phyloP scores from a whole-genome alignment of 2,797 vertebrate genomes.

The Lacerta agilis region DNA sequence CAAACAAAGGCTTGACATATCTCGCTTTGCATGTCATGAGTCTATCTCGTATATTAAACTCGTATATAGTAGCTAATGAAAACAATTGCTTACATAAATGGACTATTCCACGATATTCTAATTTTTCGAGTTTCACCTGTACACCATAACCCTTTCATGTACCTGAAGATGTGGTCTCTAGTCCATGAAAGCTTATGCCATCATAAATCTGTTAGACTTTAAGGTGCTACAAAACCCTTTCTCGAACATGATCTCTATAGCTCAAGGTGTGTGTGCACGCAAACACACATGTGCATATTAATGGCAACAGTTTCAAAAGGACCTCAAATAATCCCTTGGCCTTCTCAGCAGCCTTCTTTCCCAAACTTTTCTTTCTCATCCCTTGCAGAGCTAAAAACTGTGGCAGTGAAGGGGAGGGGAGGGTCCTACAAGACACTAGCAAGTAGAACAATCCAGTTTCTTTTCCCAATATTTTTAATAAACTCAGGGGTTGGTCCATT shows the following conservation, averaged over 20 bases:
- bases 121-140: too few species aligned
- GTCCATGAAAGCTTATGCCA: not conserved
- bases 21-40: too few species aligned
- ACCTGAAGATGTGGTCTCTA: not conserved
- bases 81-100: too few species aligned
- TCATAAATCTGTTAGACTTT: not conserved
- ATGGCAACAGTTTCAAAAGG: not conserved
- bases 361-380: not conserved
- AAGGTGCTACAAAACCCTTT: not conserved
- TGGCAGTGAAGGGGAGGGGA: not conserved
- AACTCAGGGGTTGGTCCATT: not conserved
- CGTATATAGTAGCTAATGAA: too few species aligned
- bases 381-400: not conserved
- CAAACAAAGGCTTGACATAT: too few species aligned
- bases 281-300: too few species aligned
- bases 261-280: too few species aligned
- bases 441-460: not conserved
- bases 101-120: too few species aligned
- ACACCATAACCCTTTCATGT: not conserved
- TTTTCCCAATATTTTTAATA: slow-evolving; percentile 9
- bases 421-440: not conserved
- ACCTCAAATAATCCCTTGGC: not conserved
- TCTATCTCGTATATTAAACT: too few species aligned
- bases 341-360: not conserved
- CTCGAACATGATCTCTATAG: not conserved